phyloP scores from a whole-genome alignment of 92 coral and sea anemone genomes.

The Phenganax subtilis region DNA sequence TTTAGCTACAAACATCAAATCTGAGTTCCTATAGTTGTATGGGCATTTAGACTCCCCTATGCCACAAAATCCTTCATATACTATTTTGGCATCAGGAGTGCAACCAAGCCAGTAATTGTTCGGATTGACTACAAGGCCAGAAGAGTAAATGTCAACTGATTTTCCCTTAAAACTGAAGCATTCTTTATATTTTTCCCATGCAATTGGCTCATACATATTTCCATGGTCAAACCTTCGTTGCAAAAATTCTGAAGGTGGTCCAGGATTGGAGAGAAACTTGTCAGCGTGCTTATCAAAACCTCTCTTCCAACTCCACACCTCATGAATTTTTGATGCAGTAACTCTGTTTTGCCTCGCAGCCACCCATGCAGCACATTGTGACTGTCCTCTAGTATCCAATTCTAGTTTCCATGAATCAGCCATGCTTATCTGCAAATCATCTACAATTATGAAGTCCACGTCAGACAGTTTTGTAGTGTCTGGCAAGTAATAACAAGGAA shows the following conservation, averaged over 20 bases:
- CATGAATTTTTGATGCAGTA: slow-evolving; percentile 51
- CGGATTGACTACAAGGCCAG: slow-evolving; percentile 49
- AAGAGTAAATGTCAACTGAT: slow-evolving; percentile 41
- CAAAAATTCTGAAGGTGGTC: slow-evolving; percentile 27
- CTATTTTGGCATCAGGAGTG: slow-evolving; percentile 53
- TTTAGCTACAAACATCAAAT: slow-evolving; percentile 50
- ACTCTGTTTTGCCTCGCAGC: slow-evolving; percentile 42
- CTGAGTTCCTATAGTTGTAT: slow-evolving; percentile 49
- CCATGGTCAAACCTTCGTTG: slow-evolving; percentile 56
- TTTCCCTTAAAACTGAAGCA: slow-evolving; percentile 32
- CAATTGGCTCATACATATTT: slow-evolving; percentile 55
- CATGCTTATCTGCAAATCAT: slow-evolving; percentile 41
- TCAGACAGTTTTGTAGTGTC: slow-evolving; percentile 30
- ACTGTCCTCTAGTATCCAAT: slow-evolving; percentile 47
- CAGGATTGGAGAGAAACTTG: slow-evolving; percentile 44
- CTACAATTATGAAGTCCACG: slow-evolving; percentile 17
- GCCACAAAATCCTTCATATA: slow-evolving; percentile 41
- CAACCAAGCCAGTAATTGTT: slow-evolving; percentile 53
- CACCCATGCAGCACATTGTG: slow-evolving; percentile 44
- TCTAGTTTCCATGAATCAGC: slow-evolving; percentile 31
- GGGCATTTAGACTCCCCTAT: slow-evolving; percentile 64
- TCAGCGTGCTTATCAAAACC: slow-evolving; percentile 56
- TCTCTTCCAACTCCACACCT: slow-evolving; percentile 51
- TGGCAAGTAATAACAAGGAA: slow-evolving; percentile 45
- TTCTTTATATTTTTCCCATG: slow-evolving; percentile 52